Evolutionary conservation across 2,888 invertebrate species (phyloP).

Genomic region (Netelia fuscicornis): DNA sequence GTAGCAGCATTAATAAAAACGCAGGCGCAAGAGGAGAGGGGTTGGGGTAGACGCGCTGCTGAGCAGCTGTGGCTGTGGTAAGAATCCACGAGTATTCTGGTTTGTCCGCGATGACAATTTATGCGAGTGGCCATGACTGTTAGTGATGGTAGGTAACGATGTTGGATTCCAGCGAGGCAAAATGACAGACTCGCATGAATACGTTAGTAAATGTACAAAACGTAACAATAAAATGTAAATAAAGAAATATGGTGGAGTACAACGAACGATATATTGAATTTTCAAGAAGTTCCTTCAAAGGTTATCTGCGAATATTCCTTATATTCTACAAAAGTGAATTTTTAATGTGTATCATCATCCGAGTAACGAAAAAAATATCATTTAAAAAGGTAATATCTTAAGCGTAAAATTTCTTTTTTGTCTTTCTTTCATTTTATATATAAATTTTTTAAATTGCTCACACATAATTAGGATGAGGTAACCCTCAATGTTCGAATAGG

Average conservation of each 20-base stretch:
- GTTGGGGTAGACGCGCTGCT: conserved; percentile 43
- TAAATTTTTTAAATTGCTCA: too few relatives aligned
- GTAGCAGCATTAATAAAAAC: conserved; percentile 27
- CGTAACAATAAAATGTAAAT: not conserved
- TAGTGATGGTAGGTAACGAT: conserved; percentile 47
- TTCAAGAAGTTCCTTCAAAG: too few relatives aligned
- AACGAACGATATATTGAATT: too few relatives aligned
- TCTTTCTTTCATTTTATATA: not conserved
- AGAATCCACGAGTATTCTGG: conserved; percentile 54
- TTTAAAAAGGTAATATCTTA: too few relatives aligned
- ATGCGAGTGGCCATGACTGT: conserved; percentile 71
- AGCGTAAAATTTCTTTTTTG: too few relatives aligned
- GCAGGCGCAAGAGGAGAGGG: conserved; percentile 58
- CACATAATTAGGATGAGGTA: too few relatives aligned
- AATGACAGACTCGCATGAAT: conserved; percentile 20
- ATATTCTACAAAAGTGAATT: too few relatives aligned
- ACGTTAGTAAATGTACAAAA: conserved; percentile 4
- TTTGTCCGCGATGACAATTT: conserved; percentile 67
- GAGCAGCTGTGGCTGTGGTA: conserved; percentile 59
- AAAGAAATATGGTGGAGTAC: too few relatives aligned
- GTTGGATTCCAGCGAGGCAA: conserved; percentile 38
- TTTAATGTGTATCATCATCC: too few relatives aligned
- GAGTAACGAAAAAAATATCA: too few relatives aligned
- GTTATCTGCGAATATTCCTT: too few relatives aligned
- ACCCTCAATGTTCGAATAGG: too few relatives aligned